Conservation (phyloP, 2,113 vertebrate species). For the Nematolebias whitei region DNA sequence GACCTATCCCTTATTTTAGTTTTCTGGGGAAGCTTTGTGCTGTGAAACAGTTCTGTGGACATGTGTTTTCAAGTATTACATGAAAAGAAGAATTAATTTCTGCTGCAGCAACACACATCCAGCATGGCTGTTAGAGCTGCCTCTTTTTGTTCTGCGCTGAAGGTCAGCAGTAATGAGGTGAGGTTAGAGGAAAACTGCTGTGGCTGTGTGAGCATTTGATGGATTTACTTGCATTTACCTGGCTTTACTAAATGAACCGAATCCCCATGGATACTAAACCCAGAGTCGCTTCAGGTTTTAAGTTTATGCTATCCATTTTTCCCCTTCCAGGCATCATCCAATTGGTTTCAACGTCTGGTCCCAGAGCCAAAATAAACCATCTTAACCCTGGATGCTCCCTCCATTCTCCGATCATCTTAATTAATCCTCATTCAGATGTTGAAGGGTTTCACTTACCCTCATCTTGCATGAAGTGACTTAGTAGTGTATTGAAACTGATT, state of each 20-base stretch:
- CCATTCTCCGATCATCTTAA: slow-evolving; percentile 37
- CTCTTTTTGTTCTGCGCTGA: slow-evolving; percentile 23
- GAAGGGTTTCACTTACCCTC: slow-evolving; percentile 13
- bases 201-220: slow-evolving; percentile 36
- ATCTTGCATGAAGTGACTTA: slow-evolving; percentile 17
- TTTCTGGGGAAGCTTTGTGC: not conserved
- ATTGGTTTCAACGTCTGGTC: slow-evolving; percentile 16
- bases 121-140: not conserved
- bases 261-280: slow-evolving; percentile 25
- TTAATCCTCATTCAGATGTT: slow-evolving; percentile 37
- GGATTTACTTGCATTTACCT: slow-evolving; percentile 45
- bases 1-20: not conserved
- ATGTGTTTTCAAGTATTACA: slow-evolving; percentile 4
- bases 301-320: slow-evolving; percentile 29
- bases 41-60: not conserved
- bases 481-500: slow-evolving; percentile 15
- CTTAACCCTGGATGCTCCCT: slow-evolving; percentile 23
- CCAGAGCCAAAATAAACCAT: slow-evolving; percentile 25
- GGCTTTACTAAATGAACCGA: slow-evolving; percentile 29
- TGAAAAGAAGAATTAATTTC: slow-evolving; percentile 16
- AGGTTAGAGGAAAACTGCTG: slow-evolving; percentile 32
- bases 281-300: slow-evolving; percentile 25
- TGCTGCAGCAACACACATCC: not conserved
- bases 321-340: slow-evolving; percentile 34
- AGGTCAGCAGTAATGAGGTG: slow-evolving; percentile 44